Base-by-base conservation (phyloP, 2,113 vertebrate species). In the Heterotilapia buettikoferi region DNA sequence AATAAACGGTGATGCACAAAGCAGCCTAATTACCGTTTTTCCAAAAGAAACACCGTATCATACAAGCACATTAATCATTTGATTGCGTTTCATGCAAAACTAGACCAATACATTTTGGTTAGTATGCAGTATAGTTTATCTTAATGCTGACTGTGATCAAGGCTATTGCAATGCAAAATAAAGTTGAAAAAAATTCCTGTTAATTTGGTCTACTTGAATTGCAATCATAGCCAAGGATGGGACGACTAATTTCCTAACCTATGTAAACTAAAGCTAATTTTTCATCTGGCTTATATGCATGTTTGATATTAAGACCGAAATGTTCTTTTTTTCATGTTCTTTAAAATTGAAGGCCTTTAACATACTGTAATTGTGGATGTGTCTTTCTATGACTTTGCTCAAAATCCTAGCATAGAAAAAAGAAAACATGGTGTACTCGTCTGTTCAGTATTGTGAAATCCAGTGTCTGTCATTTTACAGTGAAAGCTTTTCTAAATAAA, bases 401-500 rank as follows among this genome's bases (percentile, higher is more conserved):
- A 56, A 71, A 91, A 63, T 61, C 24, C 33, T 91, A 90, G 92
- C 78, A 56, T 92, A 94, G 90, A 24, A 88, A 80, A 79, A 80
- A 66, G 33, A 68, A 68, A 54, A 83, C 66, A 88, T 82, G 83
- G 56, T 91, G 92, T 92, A 84, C 61, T 89, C 43, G 86, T 88
- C 80, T 86, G 89, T 90, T 93, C 19, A 85, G 38, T 95, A 91
- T 94, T 86, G 94, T 96, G 92, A 82, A 33, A 89, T 90, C 47
- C 19, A 63, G 87, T 94, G 92, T 94, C 88, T 82, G 82, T 79
- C 88, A 92, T 95, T 94, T 94, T 93, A 89, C 89, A 91, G 85
- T 93, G 76, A 57, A 92, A 84, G 71, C 82, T 93, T 96, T 96
- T 96, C 76, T 92, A 90, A 95, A 94, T 95, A 96, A 96, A 94